Evolutionary conservation across 2,888 invertebrate species (phyloP), one percentile per base, ranked within the genome.

Genomic region (Rhogogaster chlorosoma): DNA sequence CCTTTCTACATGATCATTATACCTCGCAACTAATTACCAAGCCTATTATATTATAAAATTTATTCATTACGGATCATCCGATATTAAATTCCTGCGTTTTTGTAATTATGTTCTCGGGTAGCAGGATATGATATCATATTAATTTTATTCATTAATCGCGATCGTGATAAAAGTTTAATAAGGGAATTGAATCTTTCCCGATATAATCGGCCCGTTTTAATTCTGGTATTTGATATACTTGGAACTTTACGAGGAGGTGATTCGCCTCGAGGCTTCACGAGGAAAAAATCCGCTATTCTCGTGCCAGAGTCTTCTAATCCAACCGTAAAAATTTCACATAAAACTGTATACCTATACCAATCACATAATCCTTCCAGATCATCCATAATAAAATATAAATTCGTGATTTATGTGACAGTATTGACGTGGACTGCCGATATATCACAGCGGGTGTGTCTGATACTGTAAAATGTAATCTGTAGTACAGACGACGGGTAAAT

Each of bases 241-340:
- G 9, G 32, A 26, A 61, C 18, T 61, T 32, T 32, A 32, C 26
- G 29, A 67, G 32, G 1, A 18, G 15, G 67, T 26, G 6, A 32
- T 32, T 3, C 32, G 18, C 15, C 29, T 29, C 67, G 32, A 67
- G 6, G 6, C 29, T 6, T 18, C 67, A 1, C 7, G 12, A 15
- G 12, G 7, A 4, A 67, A 67, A 32, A 32, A 32, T 32, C 22
- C 32, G 67, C 67, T 73, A 73, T 73, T 42, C 12, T 42, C 22
- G 22, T 67, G 22, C 22, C 22, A 42, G 10, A n/a, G 38, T 73
- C 22, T 73, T 42, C 10, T n/a, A 70, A 70, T 29, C 42, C 38
- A 42, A 42, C 36, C 38, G 42, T 73, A 73, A 73, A 73, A 73
- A 42, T 22, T 73, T 73, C 71, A 73, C 71, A 73, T 73, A 73